These are phyloP conservation scores for Willowsia nigromaculata DNA, from an alignment of 2,888 invertebrate genomes.

Conservation along the genomic window DNA sequence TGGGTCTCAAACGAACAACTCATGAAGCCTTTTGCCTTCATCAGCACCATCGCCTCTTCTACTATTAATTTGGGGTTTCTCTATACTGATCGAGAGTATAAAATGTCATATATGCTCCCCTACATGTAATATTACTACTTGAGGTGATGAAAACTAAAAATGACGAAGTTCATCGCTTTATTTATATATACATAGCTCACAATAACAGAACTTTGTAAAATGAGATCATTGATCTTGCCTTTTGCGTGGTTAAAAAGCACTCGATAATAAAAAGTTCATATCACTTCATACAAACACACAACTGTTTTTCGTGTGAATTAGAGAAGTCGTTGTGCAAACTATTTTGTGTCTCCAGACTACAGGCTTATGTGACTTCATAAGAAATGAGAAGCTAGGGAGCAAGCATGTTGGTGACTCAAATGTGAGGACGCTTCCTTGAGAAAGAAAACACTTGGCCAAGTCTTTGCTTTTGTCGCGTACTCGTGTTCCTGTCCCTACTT, in stretches of 20 bases:
- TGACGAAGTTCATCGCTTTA: neutral
- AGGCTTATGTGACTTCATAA: neutral
- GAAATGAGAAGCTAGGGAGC: neutral
- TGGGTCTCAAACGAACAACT: constrained; percentile 2
- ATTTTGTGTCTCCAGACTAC: neutral
- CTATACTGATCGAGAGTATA: neutral
- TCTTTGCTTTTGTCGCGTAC: neutral
- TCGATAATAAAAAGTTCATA: constrained; percentile 17
- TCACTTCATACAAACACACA: neutral
- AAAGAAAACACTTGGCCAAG: constrained; percentile 52
- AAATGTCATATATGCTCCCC: neutral
- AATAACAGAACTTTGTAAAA: constrained; percentile 17
- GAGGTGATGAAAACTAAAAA: neutral
- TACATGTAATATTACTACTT: neutral
- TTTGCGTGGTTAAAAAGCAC: constrained; percentile 32
- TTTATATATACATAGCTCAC: neutral
- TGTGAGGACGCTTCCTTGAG: constrained; percentile 16
- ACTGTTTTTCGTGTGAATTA: neutral
- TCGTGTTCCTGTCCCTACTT: neutral
- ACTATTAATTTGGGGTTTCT: neutral
- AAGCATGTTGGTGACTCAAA: constrained; percentile 24
- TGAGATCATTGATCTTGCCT: constrained; percentile 44
- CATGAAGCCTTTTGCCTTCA: neutral
- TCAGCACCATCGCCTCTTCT: no score
- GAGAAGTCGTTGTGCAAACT: neutral